phyloP scores from a whole-genome alignment of 1,140 invertebrate species.

The Drosophila insularis region DNA sequence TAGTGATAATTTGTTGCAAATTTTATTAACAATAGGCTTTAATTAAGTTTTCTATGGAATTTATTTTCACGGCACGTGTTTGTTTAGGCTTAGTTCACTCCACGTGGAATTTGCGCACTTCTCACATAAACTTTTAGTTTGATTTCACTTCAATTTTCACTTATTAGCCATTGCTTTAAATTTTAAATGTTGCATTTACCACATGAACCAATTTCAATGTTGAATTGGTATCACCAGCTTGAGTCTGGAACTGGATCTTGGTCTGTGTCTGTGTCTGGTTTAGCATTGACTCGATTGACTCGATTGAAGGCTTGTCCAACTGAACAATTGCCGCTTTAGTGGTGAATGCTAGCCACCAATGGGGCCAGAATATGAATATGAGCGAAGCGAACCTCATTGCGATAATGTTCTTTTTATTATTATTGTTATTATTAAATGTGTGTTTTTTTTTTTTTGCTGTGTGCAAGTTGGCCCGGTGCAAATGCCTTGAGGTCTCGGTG shows the following conservation, averaged over 20 bases:
- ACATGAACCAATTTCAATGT: slow-evolving; percentile 61
- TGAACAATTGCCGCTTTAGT: slow-evolving; percentile 30
- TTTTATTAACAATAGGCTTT: too few species aligned
- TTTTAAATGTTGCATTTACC: slow-evolving; percentile 36
- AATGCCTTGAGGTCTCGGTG: slow-evolving; percentile 41
- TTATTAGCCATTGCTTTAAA: neutral
- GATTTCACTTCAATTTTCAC: neutral
- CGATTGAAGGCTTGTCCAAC: neutral
- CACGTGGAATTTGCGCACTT: too few species aligned
- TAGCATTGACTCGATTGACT: slow-evolving; percentile 16
- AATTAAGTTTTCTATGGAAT: too few species aligned
- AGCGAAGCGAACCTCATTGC: slow-evolving; percentile 27
- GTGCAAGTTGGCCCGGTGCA: slow-evolving; percentile 28
- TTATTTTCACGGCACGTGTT: too few species aligned
- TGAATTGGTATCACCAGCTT: slow-evolving; percentile 28
- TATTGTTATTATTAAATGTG: neutral
- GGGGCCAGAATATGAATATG: slow-evolving; percentile 12
- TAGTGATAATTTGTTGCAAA: too few species aligned
- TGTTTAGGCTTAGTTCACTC: too few species aligned
- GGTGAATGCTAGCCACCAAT: slow-evolving; percentile 6
- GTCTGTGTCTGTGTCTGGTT: neutral
- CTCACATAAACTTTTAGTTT: too few species aligned
- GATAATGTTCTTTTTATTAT: slow-evolving; percentile 19
- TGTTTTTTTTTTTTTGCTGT: neutral
- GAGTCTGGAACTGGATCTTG: neutral